These are phyloP conservation scores for Clarias laeviceps DNA, from an alignment of 2,797 vertebrate species.

Conservation along the genomic window DNA sequence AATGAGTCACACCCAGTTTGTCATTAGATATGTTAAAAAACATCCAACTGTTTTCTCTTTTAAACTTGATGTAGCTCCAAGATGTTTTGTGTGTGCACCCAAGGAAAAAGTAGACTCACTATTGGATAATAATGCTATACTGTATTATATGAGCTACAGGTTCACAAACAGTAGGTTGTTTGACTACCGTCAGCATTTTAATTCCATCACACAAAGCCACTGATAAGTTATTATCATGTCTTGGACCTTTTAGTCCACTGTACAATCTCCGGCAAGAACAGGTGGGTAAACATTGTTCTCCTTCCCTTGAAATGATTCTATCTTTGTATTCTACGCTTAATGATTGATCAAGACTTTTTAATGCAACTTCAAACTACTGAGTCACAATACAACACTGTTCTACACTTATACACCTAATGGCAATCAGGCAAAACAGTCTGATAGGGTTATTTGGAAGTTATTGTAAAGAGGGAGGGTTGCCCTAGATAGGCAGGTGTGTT, in stretches of 20 bases:
- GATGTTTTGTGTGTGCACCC: not conserved
- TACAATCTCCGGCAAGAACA: constrained; percentile 35
- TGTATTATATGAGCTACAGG: not conserved
- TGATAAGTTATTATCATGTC: constrained; percentile 41
- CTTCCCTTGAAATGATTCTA: constrained; percentile 25
- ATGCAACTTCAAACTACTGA: constrained; percentile 23
- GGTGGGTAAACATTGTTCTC: constrained; percentile 47
- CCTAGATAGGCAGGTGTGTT: constrained; percentile 58
- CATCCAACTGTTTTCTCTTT: constrained; percentile 9
- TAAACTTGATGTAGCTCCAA: not conserved
- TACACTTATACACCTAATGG: constrained; percentile 33
- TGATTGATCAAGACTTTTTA: constrained; percentile 44
- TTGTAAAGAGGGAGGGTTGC: constrained; percentile 45
- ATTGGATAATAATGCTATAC: too few species aligned
- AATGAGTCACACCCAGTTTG: constrained; percentile 46
- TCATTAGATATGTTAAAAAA: constrained; percentile 33
- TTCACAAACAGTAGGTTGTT: not conserved
- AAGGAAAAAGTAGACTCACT: not conserved
- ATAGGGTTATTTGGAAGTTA: constrained; percentile 40
- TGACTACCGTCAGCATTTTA: constrained; percentile 7
- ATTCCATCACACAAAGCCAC: constrained; percentile 30
- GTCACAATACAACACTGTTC: constrained; percentile 40
- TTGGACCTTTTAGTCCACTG: constrained; percentile 15
- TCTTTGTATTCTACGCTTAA: constrained; percentile 41
- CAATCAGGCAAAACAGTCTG: constrained; percentile 35